These are phyloP conservation scores for Chesias legatella DNA, from an alignment of 2,888 invertebrate genomes.

Conservation along the genomic window DNA sequence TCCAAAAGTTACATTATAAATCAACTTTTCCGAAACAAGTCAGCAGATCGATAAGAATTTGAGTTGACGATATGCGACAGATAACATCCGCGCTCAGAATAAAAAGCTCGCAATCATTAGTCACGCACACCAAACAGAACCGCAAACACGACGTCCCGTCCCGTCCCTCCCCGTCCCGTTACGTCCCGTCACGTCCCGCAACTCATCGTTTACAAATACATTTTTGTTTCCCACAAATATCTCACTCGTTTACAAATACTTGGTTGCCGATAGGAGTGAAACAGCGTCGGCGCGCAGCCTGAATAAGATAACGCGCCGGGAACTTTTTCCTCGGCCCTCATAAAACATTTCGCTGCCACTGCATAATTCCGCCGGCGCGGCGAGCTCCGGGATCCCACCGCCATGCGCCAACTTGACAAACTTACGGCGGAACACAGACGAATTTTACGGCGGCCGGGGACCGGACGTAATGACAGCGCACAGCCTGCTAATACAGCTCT, in stretches of 20 bases:
- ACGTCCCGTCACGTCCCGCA: constrained; percentile 10
- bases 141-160: constrained; percentile 8
- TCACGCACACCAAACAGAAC: neutral
- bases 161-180: neutral
- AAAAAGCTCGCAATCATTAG: constrained; percentile 1
- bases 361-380: constrained; percentile 39
- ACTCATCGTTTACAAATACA: constrained; percentile 15
- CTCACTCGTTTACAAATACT: neutral
- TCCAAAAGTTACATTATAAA: too few relatives aligned
- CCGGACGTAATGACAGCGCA: constrained; percentile 2
- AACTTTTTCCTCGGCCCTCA: constrained; percentile 47
- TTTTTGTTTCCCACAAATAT: neutral
- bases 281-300: neutral
- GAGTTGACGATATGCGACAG: too few relatives aligned
- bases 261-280: neutral
- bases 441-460: constrained; percentile 11
- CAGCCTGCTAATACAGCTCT: neutral
- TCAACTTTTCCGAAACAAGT: too few relatives aligned
- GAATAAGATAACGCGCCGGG: constrained; percentile 4
- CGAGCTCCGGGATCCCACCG: neutral
- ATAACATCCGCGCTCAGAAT: too few relatives aligned
- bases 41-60: too few relatives aligned
- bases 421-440: constrained; percentile 9
- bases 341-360: constrained; percentile 50
- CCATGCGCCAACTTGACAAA: constrained; percentile 6